phyloP scores from a whole-genome alignment of 2,888 invertebrate genomes.

The Dicranocentrus wangi region DNA sequence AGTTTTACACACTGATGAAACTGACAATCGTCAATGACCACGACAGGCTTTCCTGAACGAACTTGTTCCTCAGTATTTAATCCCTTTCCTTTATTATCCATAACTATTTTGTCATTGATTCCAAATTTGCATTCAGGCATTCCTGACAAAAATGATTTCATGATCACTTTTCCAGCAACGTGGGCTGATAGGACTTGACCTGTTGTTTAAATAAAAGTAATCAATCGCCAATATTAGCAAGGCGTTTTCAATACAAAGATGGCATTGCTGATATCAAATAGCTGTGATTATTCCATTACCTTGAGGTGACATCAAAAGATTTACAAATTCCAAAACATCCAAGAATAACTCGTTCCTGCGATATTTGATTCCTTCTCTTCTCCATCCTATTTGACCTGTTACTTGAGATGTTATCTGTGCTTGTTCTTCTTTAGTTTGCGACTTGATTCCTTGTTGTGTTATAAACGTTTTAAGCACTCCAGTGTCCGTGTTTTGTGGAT shows the following conservation, averaged over 20 bases:
- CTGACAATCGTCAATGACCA: conserved; percentile 99
- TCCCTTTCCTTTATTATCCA: conserved; percentile 93
- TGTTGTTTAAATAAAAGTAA: conserved; percentile 74
- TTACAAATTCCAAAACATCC: conserved; percentile 98
- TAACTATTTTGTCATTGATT: conserved; percentile 81
- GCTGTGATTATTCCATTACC: too few species aligned
- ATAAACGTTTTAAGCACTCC: conserved; percentile 99
- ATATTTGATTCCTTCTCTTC: conserved; percentile 99
- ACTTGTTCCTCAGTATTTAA: conserved; percentile 84
- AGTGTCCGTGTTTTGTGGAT: conserved; percentile 99
- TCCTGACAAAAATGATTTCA: conserved; percentile 99
- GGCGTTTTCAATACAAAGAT: too few species aligned
- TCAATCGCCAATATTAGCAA: not conserved
- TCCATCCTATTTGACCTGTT: conserved; percentile 99
- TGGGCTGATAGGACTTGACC: conserved; percentile 99
- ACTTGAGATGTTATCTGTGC: conserved; percentile 99
- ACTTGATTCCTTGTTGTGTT: conserved; percentile 99
- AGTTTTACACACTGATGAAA: conserved; percentile 99
- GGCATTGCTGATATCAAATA: too few species aligned
- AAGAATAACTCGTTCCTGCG: conserved; percentile 98
- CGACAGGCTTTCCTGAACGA: conserved; percentile 96
- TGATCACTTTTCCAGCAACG: conserved; percentile 99
- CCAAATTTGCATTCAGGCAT: conserved; percentile 99
- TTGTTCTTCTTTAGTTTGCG: conserved; percentile 99
- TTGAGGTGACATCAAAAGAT: conserved; percentile 99